Conservation (phyloP, 2,888 invertebrate species). For the Athalia circularis region DNA sequence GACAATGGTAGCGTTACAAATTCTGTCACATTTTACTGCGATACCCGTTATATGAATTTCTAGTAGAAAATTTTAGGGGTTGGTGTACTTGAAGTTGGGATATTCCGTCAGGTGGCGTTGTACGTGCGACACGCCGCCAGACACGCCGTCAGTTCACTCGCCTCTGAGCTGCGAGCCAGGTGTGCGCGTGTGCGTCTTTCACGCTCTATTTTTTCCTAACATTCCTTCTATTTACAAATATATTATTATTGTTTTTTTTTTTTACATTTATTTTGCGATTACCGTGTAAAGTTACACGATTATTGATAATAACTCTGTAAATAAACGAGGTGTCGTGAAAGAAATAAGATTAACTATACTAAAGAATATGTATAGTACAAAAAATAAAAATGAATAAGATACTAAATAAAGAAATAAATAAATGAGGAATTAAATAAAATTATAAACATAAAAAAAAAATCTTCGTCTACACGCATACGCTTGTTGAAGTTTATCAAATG, state of each 20-base stretch:
- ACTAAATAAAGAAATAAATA: neutral
- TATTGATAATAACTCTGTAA: no score
- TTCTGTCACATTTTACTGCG: neutral
- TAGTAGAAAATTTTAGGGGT: conserved; percentile 1
- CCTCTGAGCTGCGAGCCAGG: conserved; percentile 33
- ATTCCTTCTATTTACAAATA: conserved; percentile 33
- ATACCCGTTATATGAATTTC: neutral
- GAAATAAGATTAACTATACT: neutral
- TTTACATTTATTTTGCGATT: neutral
- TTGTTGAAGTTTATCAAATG: neutral
- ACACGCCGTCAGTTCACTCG: conserved; percentile 40
- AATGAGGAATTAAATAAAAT: neutral
- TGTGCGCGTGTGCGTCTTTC: conserved; percentile 23
- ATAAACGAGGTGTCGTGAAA: neutral
- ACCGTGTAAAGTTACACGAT: neutral
- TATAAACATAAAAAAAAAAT: neutral
- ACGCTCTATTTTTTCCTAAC: conserved; percentile 28
- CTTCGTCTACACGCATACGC: neutral
- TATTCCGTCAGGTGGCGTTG: conserved; percentile 30
- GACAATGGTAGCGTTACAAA: neutral
- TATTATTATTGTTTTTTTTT: neutral
- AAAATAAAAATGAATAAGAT: neutral
- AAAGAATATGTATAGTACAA: neutral
- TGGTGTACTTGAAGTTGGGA: neutral
- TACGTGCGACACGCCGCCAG: conserved; percentile 4